phyloP scores from a whole-genome alignment of 2,113 vertebrate species.

The Microtus richardsoni region DNA sequence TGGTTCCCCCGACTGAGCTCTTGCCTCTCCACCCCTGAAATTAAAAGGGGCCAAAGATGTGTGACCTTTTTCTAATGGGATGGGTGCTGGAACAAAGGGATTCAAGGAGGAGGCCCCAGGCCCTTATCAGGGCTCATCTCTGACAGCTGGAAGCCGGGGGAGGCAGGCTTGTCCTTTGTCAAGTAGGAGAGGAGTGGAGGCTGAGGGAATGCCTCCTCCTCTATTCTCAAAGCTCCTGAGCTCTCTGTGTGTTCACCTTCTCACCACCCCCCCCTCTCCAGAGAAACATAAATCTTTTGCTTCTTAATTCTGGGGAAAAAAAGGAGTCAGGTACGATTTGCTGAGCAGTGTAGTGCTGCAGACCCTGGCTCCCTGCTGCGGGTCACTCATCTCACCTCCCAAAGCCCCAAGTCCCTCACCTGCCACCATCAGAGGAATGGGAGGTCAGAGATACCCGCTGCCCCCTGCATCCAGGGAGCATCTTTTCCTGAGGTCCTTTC shows the following conservation, averaged over 20 bases:
- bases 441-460: background rate
- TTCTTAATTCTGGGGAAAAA: background rate
- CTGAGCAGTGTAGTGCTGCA: fast-evolving
- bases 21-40: constrained; percentile 84
- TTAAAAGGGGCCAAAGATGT: constrained; percentile 83
- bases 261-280: background rate
- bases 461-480: background rate
- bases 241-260: background rate
- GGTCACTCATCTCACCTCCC: background rate
- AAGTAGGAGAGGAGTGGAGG: constrained; percentile 20
- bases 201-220: constrained; percentile 45
- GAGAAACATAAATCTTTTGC: background rate
- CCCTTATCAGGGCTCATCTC: constrained; percentile 78
- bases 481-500: constrained; percentile 33
- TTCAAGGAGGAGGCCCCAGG: constrained; percentile 72
- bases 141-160: constrained; percentile 74
- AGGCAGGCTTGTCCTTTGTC: constrained; percentile 66
- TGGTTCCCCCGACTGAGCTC: constrained; percentile 78
- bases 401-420: background rate
- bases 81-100: constrained; percentile 81
- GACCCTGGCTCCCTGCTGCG: background rate
- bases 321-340: background rate
- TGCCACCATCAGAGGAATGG: background rate
- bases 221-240: constrained; percentile 27
- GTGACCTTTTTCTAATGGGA: constrained; percentile 83